Conservation (phyloP, 2,113 vertebrate genomes). For the Anguilla japonica region DNA sequence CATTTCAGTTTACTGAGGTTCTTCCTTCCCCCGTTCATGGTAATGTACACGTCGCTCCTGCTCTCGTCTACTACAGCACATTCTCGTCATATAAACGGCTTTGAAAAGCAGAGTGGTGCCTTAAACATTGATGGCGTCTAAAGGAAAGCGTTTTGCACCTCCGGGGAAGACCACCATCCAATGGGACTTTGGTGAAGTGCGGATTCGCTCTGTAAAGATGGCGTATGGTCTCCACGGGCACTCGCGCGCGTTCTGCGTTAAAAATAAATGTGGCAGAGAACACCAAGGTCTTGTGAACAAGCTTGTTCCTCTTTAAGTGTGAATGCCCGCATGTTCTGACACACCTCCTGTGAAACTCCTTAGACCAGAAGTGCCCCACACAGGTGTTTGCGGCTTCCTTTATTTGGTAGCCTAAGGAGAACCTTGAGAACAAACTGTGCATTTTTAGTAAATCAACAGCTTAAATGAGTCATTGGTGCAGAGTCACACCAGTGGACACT, state of each 20-base stretch:
- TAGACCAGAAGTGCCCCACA: too few relatives aligned
- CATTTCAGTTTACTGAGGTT: not conserved
- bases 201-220: not conserved
- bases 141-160: not conserved
- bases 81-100: not conserved
- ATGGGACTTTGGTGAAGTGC: not conserved
- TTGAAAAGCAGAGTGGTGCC: not conserved
- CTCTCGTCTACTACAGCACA: not conserved
- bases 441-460: too few relatives aligned
- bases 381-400: too few relatives aligned
- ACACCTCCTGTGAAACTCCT: not conserved
- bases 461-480: too few relatives aligned
- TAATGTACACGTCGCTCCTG: not conserved
- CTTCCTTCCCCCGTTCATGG: not conserved
- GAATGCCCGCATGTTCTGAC: not conserved
- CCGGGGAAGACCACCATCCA: not conserved
- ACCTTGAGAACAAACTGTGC: too few relatives aligned
- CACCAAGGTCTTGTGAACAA: not conserved
- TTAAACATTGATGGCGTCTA: constrained; percentile 7
- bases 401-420: too few relatives aligned
- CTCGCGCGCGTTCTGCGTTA: not conserved
- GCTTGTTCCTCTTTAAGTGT: not conserved
- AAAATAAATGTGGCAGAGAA: not conserved
- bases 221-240: not conserved
- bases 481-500: too few relatives aligned